These are phyloP conservation scores for Lacanobia wlatinum DNA, from an alignment of 2,888 invertebrate species.

Conservation along the genomic window DNA sequence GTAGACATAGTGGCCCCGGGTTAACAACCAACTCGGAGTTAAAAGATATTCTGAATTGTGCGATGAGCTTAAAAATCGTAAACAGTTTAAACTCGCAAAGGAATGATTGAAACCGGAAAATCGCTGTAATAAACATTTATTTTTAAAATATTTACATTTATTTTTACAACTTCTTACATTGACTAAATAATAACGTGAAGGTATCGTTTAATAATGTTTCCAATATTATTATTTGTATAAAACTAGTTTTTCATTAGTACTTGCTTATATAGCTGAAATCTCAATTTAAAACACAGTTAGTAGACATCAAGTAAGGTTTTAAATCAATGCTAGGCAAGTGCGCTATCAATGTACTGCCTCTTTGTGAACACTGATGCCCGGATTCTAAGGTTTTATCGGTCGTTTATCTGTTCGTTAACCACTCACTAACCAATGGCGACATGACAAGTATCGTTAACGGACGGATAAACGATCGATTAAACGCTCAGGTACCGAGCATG, in stretches of 20 bases:
- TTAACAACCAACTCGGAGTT: no score
- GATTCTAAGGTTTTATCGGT: no score
- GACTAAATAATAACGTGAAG: constrained; percentile 28
- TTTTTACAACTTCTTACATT: constrained; percentile 36
- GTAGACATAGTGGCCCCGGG: no score
- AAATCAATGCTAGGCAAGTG: constrained; percentile 9
- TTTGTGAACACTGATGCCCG: constrained; percentile 15
- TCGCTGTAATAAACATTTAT: constrained; percentile 50
- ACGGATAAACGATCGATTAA: no score
- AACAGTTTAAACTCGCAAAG: constrained; percentile 15
- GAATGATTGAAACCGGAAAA: constrained; percentile 17
- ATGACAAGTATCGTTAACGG: no score
- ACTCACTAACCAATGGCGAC: no score
- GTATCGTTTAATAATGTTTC: constrained; percentile 16
- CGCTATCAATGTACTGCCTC: constrained; percentile 7
- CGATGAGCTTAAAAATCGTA: background rate
- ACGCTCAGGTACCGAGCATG: no score
- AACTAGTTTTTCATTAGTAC: constrained; percentile 5
- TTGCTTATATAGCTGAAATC: constrained; percentile 19
- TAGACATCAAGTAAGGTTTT: background rate
- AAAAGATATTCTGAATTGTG: no score
- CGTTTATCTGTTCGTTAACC: no score
- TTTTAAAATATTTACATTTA: constrained; percentile 55
- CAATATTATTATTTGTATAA: constrained; percentile 13
- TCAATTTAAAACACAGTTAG: constrained; percentile 10